Percentiles rank a stretch among this genome's conserved stretches.
phyloP scores from a whole-genome alignment of 2,113 vertebrate genomes.

The Malaclemys terrapin region DNA sequence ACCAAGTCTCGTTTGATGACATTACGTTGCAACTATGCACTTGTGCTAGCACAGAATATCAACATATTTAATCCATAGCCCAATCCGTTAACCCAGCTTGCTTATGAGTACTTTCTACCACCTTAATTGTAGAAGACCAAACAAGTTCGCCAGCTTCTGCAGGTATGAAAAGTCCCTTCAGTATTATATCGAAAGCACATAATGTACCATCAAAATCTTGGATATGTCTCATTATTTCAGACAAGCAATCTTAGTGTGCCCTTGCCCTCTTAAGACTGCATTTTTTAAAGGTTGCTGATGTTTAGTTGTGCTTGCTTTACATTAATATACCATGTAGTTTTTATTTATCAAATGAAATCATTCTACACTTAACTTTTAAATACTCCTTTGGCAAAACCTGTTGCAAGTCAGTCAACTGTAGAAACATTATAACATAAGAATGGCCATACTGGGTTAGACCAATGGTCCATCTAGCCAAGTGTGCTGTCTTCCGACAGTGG shows the following conservation, averaged over 20 bases:
- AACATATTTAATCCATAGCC: fast-evolving
- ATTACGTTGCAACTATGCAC: fast-evolving
- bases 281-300: background rate
- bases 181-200: background rate
- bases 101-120: background rate
- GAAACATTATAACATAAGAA: background rate
- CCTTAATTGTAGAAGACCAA: background rate
- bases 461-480: background rate
- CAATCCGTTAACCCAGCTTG: background rate
- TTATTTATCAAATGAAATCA: constrained; percentile 7
- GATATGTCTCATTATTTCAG: background rate
- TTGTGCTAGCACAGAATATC: background rate
- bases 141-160: background rate
- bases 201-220: background rate
- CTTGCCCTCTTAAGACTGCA: background rate
- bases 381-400: constrained; percentile 29
- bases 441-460: background rate
- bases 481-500: background rate
- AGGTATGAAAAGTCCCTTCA: background rate
- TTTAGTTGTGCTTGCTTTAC: constrained; percentile 4
- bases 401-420: constrained; percentile 45
- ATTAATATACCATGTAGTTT: background rate
- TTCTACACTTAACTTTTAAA: background rate
- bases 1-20: background rate
- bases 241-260: background rate